Percentiles rank a stretch among this genome's conserved stretches.
Conservation (phyloP, 2,797 vertebrate species). For the Crotalus adamanteus region DNA sequence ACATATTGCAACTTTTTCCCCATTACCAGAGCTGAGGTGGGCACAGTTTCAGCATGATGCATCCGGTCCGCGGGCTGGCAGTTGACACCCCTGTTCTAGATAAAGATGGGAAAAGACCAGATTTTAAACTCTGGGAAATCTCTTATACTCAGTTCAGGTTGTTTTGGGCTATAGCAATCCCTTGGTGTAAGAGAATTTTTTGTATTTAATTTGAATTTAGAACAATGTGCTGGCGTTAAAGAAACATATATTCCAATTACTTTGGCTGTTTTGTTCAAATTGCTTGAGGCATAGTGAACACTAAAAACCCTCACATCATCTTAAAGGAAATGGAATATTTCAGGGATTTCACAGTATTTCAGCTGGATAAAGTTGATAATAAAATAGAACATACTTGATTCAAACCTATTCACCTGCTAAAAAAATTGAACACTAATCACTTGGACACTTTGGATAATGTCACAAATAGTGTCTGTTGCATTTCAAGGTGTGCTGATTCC, state of each 20-base stretch:
- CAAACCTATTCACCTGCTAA: neutral
- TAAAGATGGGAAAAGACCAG: neutral
- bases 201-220: neutral
- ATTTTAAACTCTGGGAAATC: neutral
- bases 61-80: too few relatives aligned
- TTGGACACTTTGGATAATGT: neutral
- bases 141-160: neutral
- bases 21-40: too few relatives aligned
- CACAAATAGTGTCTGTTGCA: neutral
- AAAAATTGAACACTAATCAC: neutral
- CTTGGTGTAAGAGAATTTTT: neutral
- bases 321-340: neutral
- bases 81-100: too few relatives aligned
- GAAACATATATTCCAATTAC: neutral
- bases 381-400: neutral
- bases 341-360: neutral
- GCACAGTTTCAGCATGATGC: too few relatives aligned
- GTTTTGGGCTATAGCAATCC: neutral
- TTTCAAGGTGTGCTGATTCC: neutral
- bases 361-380: neutral
- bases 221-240: neutral
- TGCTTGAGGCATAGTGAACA: neutral
- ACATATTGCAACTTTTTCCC: too few relatives aligned
- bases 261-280: neutral
- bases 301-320: neutral